A percentile compares a stretch with the other conserved stretches of the same genome.
Evolutionary conservation across 2,888 invertebrate species (phyloP).

Genomic region (Plutella xylostella): DNA sequence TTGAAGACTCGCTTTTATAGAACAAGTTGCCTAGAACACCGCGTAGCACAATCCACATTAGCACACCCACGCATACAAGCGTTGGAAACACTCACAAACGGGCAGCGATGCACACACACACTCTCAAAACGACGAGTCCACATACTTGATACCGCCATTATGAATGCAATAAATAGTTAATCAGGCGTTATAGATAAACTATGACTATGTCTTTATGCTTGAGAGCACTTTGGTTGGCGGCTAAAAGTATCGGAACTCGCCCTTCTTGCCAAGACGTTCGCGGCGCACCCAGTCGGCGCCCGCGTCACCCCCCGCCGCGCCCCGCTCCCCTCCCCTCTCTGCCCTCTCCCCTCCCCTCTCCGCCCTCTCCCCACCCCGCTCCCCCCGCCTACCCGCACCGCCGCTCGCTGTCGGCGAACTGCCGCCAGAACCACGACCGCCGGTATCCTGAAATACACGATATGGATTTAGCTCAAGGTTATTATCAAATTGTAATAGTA

Average conservation of each 20-base stretch:
- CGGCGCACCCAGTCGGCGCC: conserved; percentile 88
- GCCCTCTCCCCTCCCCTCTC: too few relatives aligned
- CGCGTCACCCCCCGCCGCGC: conserved; percentile 46
- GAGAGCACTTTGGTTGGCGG: conserved; percentile 25
- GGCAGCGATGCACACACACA: conserved; percentile 23
- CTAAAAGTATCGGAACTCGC: conserved; percentile 94
- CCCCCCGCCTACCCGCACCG: conserved; percentile 16
- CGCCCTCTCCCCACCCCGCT: conserved; percentile 44
- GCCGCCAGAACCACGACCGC: conserved; percentile 47
- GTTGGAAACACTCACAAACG: conserved; percentile 1
- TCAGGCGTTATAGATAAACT: conserved; percentile 18
- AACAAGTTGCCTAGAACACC: neutral
- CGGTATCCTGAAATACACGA: conserved; percentile 44
- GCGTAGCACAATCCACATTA: neutral
- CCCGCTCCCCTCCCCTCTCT: conserved; percentile 32
- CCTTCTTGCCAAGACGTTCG: conserved; percentile 92
- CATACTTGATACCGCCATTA: neutral
- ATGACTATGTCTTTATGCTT: conserved; percentile 22
- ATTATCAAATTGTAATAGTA: too few relatives aligned
- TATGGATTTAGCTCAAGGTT: neutral
- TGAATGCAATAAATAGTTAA: neutral
- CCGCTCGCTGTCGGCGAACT: conserved; percentile 40
- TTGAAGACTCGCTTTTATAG: neutral
- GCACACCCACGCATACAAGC: neutral
- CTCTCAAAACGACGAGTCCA: conserved; percentile 9